Evolutionary conservation across 2,888 invertebrate genomes (phyloP), one percentile per base, ranked within the genome.

Genomic region (Eurytoma adleriae): DNA sequence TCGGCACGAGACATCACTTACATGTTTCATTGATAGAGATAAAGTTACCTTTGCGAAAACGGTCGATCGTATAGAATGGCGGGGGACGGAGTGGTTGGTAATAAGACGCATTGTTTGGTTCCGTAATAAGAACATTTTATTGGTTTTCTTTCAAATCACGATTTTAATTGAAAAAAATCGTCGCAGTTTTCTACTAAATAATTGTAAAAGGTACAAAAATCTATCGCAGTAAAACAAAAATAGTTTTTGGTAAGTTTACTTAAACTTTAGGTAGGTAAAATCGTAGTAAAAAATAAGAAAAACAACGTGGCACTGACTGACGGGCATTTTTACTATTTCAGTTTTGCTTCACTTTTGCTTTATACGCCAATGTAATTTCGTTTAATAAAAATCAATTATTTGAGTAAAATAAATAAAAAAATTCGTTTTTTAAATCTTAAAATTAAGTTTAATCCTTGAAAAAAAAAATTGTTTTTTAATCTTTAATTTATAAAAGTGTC

Each of bases 1-100:
- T 14, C 64, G 64, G 10, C 12, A 16, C 3, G 48, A 52, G 52
- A 57, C 30, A 40, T 48, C 57, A 74, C 74, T 76, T 76, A 76
- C 76, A 69, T 64, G 48, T 52, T 24, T 24, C 24, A n/a, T 16
- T 62, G 50, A 50, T 66, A 20, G 20, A 66, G 20, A 50, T 10
- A 48, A 16, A 3, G 20, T 18, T 56, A 56, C 18, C n/a, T 18
- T 18, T 18, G 3, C 18, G 56, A 56, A 18, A 56, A 56, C 56
- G 7, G n/a, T 56, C n/a, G 56, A 18, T 3, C 56, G 10, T 40
- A 10, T 40, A 40, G 40, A 40, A 40, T 64, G 18, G 16, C 18
- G n/a, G 40, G 64, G 64, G 40, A n/a, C 30, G 40, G 40, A 3
- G 40, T 64, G 40, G 48, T 64, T 64, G 12, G 48, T 13, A 64